These are phyloP conservation scores for Tympanoctomys barrerae DNA, from an alignment of 2,797 vertebrate genomes.

Conservation along the genomic window DNA sequence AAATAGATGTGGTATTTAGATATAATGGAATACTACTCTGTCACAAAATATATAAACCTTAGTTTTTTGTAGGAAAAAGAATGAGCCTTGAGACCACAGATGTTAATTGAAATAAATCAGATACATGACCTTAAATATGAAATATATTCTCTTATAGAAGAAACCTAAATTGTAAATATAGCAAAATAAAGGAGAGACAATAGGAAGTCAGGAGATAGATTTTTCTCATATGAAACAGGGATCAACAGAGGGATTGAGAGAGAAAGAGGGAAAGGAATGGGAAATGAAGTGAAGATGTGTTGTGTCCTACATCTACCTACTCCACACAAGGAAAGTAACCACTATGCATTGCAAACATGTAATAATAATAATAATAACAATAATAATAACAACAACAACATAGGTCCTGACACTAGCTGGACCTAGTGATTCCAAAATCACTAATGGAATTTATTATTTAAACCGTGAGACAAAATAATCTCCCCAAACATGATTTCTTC, in stretches of 20 bases:
- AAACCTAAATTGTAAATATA: not conserved
- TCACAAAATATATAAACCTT: not conserved
- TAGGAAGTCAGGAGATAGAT: not conserved
- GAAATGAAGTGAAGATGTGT: not conserved
- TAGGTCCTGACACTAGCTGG: not conserved
- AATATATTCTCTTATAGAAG: not conserved
- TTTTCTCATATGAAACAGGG: not conserved
- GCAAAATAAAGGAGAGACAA: not conserved
- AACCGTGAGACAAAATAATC: not conserved
- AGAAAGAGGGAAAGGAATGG: not conserved
- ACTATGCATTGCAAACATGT: not conserved
- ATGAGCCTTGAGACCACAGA: not conserved
- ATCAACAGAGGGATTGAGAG: not conserved
- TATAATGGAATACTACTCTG: not conserved
- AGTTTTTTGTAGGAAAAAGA: not conserved
- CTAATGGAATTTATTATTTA: not conserved
- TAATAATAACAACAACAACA: no score
- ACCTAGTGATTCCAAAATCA: not conserved
- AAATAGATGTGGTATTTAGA: not conserved
- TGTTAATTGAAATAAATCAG: not conserved
- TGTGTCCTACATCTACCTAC: not conserved
- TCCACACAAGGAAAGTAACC: not conserved
- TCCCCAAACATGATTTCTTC: not conserved
- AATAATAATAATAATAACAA: not conserved
- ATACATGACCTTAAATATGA: not conserved